Base-by-base conservation (phyloP, 2,797 vertebrate genomes). In the Petrocephalus sullivani region DNA sequence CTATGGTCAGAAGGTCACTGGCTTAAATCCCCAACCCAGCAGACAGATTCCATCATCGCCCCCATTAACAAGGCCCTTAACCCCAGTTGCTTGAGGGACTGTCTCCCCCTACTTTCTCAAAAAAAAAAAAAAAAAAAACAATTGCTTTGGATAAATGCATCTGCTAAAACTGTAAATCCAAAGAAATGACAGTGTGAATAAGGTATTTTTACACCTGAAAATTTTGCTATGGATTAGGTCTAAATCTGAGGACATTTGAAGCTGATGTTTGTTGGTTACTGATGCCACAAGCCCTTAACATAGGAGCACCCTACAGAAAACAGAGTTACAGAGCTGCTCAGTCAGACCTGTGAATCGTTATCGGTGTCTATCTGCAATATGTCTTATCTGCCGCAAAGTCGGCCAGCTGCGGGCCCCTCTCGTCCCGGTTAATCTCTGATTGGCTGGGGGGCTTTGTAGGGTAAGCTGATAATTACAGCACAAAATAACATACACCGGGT, bases 391-490 rank as follows among this genome's bases (percentile, higher is more conserved):
- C 91, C 0, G 90, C 91, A 90, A 64, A 54, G 19, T 46, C 91
- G 41, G 60, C 46, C 41, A 83, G 60, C 87, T 37, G 56, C 12
- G 2, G 54, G 51, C 58, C 41, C 3, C 58, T 19, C 78, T 86
- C 51, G n/a, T 85, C 85, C 37, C 75, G 41, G 67, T 51, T 85
- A 87, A 75, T 88, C 33, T 58, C 78, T 67, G 37, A 57, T 78
- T 67, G 75, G 71, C 71, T 6, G 53, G 46, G 57, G 37, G 88
- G 60, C 86, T 61, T 89, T 71, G 5, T 92, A 91, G 88, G 90
- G 90, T 90, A 91, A 95, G 90, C 87, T 90, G 90, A 91, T 94
- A 93, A 95, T 95, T 94, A 93, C 90, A 89, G 91, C 90, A 88
- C 41, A 87, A 91, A 91, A 90, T 91, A 92, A 93, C 89, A 93